Conservation (phyloP, 2,113 vertebrate genomes). For the Tetrax tetrax region DNA sequence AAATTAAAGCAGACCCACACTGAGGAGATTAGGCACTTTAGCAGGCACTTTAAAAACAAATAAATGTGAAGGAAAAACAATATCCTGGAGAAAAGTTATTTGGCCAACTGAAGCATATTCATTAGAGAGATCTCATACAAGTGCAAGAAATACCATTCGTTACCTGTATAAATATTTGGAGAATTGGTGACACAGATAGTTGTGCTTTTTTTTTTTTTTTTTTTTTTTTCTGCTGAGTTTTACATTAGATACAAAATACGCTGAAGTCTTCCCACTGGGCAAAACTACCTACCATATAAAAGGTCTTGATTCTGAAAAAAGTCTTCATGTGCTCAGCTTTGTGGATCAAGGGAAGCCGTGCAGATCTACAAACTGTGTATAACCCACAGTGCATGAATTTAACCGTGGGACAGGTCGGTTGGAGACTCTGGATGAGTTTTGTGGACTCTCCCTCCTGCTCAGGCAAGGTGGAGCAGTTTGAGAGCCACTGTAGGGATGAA, state of each 20-base stretch:
- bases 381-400: not conserved
- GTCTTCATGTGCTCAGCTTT: not conserved
- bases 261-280: not conserved
- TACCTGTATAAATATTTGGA: not conserved
- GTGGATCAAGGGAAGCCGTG: not conserved
- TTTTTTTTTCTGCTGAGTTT: not conserved
- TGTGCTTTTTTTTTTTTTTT: not conserved
- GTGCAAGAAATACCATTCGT: not conserved
- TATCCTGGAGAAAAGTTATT: not conserved
- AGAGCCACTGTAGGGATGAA: not conserved
- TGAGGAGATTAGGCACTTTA: not conserved
- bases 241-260: not conserved
- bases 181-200: not conserved
- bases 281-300: not conserved
- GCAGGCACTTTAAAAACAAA: not conserved
- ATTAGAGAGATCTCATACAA: not conserved
- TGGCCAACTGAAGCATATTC: not conserved
- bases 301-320: not conserved
- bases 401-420: not conserved
- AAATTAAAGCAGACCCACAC: not conserved
- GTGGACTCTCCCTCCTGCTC: not conserved
- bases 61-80: not conserved
- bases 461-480: not conserved
- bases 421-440: not conserved
- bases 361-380: not conserved